Evolutionary conservation across 1,140 invertebrate genomes (phyloP), one percentile per base, ranked within the genome.

Genomic region (Neodiprion pinetum): DNA sequence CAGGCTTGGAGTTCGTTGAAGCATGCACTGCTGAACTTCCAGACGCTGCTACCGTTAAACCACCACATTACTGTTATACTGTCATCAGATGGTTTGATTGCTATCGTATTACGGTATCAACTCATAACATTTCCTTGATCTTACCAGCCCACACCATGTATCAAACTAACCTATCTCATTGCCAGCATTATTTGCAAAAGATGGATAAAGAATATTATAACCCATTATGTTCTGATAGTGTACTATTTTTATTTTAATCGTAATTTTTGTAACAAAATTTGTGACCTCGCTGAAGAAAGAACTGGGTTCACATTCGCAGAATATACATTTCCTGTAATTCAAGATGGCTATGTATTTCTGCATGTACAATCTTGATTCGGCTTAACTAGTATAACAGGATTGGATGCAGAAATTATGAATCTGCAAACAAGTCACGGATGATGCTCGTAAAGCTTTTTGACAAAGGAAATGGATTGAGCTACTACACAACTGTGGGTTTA

Each of bases 1-100:
- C 88, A 80, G 83, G 80, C 75, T 86, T 88, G 75, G 84, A 86
- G 80, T 86, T 85, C 87, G 88, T 88, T 79, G 87, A 82, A 81
- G 83, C 83, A 86, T 88, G 87, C 83, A 88, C 85, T 85, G 85
- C 78, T 78, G 87, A 84, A 83, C 80, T 85, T 82, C 85, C 82
- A 77, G 82, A 86, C 80, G 85, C 83, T 81, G 86, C 80, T 83
- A 87, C 83, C 83, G 86, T 86, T 88, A 87, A 87, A 89, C 79
- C 85, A 88, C 78, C 84, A 86, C 82, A 87, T 76, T 87, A 83
- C 76, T 77, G 82, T 80, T 81, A 81, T 81, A 84, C 79, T 80
- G 83, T 84, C 84, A 87, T 65, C 40, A 47, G 47, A 28, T 71
- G 12, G 47, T 11, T 21, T 21, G 17, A 21, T 21, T 21, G 17